Percentiles rank a stretch among this genome's conserved stretches.
These are phyloP conservation scores for Helostoma temminkii DNA, from an alignment of 2,797 vertebrate genomes.

Conservation along the genomic window DNA sequence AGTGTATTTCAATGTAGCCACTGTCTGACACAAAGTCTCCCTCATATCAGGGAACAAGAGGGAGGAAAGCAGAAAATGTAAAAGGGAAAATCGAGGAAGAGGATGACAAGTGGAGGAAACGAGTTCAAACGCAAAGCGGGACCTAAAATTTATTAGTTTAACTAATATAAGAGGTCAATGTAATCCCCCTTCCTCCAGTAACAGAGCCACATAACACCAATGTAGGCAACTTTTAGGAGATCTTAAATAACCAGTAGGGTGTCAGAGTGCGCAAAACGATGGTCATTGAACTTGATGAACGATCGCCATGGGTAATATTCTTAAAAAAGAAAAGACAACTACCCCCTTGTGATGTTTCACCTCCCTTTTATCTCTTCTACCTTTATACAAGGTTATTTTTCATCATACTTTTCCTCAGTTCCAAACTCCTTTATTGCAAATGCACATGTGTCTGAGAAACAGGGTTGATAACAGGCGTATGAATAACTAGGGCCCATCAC, in stretches of 20 bases:
- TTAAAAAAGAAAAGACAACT: constrained; percentile 47
- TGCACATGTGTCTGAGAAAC: constrained; percentile 77
- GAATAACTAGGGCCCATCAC: constrained; percentile 71
- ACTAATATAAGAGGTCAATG: constrained; percentile 37
- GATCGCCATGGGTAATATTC: constrained; percentile 64
- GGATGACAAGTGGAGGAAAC: constrained; percentile 59
- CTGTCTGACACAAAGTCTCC: constrained; percentile 63
- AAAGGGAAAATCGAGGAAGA: constrained; percentile 43
- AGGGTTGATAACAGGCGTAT: constrained; percentile 75
- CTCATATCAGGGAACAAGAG: constrained; percentile 43
- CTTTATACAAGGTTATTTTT: constrained; percentile 53
- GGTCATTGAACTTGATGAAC: constrained; percentile 71
- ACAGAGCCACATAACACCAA: constrained; percentile 27
- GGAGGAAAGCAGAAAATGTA: constrained; percentile 44
- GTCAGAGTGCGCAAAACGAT: constrained; percentile 55
- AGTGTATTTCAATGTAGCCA: constrained; percentile 67
- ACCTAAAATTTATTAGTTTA: constrained; percentile 50
- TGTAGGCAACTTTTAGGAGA: constrained; percentile 36
- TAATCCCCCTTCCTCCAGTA: constrained; percentile 49
- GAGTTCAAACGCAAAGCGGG: constrained; percentile 47
- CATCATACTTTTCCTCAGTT: constrained; percentile 44
- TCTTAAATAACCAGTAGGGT: constrained; percentile 54
- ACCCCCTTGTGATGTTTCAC: constrained; percentile 18
- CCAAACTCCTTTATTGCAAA: constrained; percentile 73
- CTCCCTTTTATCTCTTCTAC: constrained; percentile 41